These are phyloP conservation scores for Drosophila melanica DNA, from an alignment of 1,140 invertebrate species.

Conservation along the genomic window DNA sequence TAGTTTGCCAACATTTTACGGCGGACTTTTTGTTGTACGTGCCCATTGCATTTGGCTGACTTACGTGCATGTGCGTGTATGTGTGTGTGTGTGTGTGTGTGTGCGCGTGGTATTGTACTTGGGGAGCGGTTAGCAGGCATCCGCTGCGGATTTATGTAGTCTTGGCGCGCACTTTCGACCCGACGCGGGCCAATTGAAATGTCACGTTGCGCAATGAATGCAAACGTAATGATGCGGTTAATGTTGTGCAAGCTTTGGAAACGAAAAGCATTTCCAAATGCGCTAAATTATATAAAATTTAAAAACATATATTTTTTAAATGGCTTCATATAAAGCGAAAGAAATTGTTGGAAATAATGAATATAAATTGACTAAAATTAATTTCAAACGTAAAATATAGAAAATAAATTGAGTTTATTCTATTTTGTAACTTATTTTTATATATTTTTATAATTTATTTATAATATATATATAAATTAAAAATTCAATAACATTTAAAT, in stretches of 20 bases:
- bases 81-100: constrained; percentile 21
- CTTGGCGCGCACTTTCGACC: constrained; percentile 52
- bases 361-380: no score
- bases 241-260: constrained; percentile 43
- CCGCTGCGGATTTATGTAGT: constrained; percentile 71
- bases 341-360: neutral
- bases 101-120: constrained; percentile 38
- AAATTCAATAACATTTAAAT: no score
- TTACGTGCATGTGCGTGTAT: constrained; percentile 39
- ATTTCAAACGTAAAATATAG: no score
- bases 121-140: constrained; percentile 39
- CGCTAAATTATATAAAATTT: neutral
- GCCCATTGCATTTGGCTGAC: constrained; percentile 48
- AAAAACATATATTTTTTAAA: neutral
- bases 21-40: constrained; percentile 53
- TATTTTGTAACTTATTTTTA: no score
- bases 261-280: constrained; percentile 18
- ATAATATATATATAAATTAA: no score
- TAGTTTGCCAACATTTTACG: constrained; percentile 67
- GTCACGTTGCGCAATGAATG: constrained; percentile 76
- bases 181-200: constrained; percentile 72
- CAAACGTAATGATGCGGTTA: constrained; percentile 73
- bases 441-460: no score
- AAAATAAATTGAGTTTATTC: no score
- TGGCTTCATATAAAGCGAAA: neutral